Conservation (phyloP, 2,797 vertebrate species). For the Sebastes kiyomatsui region DNA sequence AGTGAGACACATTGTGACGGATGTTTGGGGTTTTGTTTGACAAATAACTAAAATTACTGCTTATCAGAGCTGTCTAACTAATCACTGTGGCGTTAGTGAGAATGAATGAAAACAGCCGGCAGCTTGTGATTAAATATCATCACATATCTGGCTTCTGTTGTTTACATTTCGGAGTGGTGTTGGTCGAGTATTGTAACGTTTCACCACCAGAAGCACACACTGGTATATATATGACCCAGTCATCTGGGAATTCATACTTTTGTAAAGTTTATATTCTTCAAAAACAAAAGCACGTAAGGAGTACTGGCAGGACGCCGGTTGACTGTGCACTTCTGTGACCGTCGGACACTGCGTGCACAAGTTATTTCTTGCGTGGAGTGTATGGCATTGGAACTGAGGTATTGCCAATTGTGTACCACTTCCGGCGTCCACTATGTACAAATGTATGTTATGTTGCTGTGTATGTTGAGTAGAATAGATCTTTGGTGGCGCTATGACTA, state of each 20-base stretch:
- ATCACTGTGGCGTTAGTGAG: not conserved
- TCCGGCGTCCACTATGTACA: too few relatives aligned
- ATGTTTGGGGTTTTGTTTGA: not conserved
- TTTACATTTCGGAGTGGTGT: not conserved
- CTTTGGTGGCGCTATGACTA: too few relatives aligned
- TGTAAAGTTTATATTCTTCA: not conserved
- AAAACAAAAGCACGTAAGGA: too few relatives aligned
- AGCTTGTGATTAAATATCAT: not conserved
- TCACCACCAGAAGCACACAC: not conserved
- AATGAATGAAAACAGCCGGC: not conserved
- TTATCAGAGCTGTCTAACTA: not conserved
- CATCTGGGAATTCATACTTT: not conserved
- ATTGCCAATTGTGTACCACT: too few relatives aligned
- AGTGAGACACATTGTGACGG: not conserved
- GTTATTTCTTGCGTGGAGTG: too few relatives aligned
- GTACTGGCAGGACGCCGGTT: too few relatives aligned
- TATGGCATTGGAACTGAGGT: too few relatives aligned
- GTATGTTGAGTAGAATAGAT: too few relatives aligned
- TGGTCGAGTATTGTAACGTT: not conserved
- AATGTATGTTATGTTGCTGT: too few relatives aligned
- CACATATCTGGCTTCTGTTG: not conserved
- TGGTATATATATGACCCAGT: too few relatives aligned
- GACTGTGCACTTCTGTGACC: too few relatives aligned
- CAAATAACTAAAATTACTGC: not conserved
- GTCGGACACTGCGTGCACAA: too few relatives aligned